Evolutionary conservation across 2,113 vertebrate species (phyloP).

Genomic region (Tamias sibiricus): DNA sequence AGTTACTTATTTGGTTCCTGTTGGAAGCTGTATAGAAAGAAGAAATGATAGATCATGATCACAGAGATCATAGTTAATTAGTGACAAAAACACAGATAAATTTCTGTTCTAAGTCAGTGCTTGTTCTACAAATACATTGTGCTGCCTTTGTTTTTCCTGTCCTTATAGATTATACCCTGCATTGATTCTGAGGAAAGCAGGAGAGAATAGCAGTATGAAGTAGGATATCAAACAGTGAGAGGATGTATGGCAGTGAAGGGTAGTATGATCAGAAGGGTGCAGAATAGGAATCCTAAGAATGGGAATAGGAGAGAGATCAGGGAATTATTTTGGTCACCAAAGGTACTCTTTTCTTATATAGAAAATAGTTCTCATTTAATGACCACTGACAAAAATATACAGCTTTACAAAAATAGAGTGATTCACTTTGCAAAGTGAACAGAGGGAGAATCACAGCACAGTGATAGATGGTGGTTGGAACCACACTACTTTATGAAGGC

Average conservation of each 20-base stretch:
- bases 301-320: background rate
- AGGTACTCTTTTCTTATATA: background rate
- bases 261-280: background rate
- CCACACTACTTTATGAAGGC: background rate
- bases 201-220: background rate
- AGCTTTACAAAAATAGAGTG: background rate
- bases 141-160: background rate
- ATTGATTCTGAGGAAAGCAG: background rate
- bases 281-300: background rate
- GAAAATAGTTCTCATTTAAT: background rate
- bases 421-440: constrained; percentile 9
- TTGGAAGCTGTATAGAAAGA: background rate
- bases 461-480: background rate
- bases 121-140: background rate
- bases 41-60: background rate
- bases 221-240: background rate
- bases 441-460: background rate
- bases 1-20: background rate
- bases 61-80: background rate
- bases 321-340: background rate
- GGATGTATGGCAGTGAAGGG: background rate
- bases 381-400: background rate
- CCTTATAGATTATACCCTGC: background rate
- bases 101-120: background rate
- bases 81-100: background rate